Percentiles rank a stretch among this genome's conserved stretches.
phyloP scores from a whole-genome alignment of 2,797 vertebrate species.

The Avahi laniger region DNA sequence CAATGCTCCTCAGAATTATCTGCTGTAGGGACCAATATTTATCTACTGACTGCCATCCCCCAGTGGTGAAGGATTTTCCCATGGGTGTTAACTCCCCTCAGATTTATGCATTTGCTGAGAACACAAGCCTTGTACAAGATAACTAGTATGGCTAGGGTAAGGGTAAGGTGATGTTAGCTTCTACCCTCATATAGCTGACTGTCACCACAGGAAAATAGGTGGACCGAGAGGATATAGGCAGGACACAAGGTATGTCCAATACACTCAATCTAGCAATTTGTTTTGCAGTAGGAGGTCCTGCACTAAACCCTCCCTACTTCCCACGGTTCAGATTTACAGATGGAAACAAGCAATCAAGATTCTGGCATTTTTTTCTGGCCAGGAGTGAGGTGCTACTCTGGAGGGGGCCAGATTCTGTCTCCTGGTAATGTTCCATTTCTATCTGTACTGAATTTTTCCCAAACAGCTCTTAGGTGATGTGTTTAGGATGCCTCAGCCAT shows the following conservation, averaged over 20 bases:
- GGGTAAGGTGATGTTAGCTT: not conserved
- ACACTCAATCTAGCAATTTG: not conserved
- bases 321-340: not conserved
- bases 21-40: not conserved
- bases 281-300: not conserved
- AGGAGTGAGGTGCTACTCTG: not conserved
- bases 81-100: not conserved
- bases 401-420: not conserved
- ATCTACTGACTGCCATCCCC: not conserved
- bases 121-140: not conserved
- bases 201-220: not conserved
- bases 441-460: not conserved
- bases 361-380: slow-evolving; percentile 5
- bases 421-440: not conserved
- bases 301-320: not conserved
- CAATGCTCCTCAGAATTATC: not conserved
- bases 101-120: not conserved
- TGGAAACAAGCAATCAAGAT: slow-evolving; percentile 48
- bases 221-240: not conserved
- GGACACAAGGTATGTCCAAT: not conserved
- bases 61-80: not conserved
- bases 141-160: not conserved
- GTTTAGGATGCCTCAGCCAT: not conserved
- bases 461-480: not conserved
- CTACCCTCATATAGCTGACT: not conserved